Evolutionary conservation across 2,888 invertebrate species (phyloP), one percentile per base, ranked within the genome.

Genomic region (Amphiduros pacificus): DNA sequence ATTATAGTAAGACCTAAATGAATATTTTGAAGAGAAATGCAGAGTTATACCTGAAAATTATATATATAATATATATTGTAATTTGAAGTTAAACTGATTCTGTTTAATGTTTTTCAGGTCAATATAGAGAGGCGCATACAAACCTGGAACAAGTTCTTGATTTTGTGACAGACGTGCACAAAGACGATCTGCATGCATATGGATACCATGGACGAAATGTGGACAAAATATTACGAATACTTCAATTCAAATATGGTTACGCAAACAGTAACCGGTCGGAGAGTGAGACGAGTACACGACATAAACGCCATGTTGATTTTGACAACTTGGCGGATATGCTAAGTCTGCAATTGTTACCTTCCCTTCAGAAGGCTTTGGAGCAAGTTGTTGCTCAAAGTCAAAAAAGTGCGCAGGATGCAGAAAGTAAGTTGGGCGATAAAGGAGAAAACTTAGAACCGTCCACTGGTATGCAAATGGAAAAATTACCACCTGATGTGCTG

Each of bases 131-230:
- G 28, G 67, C 64, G 5, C 61, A 48, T 3, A 31, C 32, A 2
- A 59, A 64, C 50, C 60, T 67, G 5, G 56, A 62, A n/a, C 48
- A 56, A 31, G 64, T 64, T 24, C 32, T 67, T 26, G 49, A 58
- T 51, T 67, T 64, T 48, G 53, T 67, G 26, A 67, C 62, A 48
- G 62, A 62, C 22, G 20, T 51, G 9, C 64, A 59, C 36, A 48
- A 56, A 31, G 52, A 60, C 26, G 64, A 64, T 6, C 57, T 67
- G 20, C 29, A 53, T 20, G n/a, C n/a, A n/a, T 28, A 41, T 11
- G 58, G 58, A 22, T 58, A 58, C 51, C 11, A 51, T 32, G 58
- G 58, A 49, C 28, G 50, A 49, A 58, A 58, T 49, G 58, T 58
- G 49, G 58, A 32, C 31, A 44, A 50, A 32, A 58, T 58, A 58